phyloP scores from a whole-genome alignment of 2,113 vertebrate species.

The Ptilorrhoa leucosticta region DNA sequence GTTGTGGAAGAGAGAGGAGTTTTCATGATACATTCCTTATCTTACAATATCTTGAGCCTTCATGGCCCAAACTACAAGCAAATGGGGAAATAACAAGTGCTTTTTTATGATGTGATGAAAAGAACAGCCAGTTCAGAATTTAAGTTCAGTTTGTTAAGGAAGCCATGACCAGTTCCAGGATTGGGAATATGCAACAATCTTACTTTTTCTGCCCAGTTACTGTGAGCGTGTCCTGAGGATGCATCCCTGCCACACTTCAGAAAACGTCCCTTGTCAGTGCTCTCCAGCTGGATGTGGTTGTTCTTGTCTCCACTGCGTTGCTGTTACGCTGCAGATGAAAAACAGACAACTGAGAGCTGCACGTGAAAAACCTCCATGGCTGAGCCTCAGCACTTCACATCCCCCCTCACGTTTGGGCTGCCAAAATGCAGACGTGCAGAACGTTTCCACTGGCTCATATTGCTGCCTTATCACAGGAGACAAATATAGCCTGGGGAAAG shows the following conservation, averaged over 20 bases:
- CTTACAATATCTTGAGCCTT: neutral
- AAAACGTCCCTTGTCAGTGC: neutral
- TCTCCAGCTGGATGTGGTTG: neutral
- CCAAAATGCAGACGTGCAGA: conserved; percentile 13
- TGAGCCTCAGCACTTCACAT: neutral
- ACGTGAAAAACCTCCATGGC: neutral
- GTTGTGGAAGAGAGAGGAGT: neutral
- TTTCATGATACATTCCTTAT: neutral
- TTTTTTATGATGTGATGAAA: neutral
- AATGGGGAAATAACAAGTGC: neutral
- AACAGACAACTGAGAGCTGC: conserved; percentile 8
- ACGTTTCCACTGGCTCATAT: neutral
- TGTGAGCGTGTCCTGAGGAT: neutral
- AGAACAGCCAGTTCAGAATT: neutral
- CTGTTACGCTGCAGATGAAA: neutral
- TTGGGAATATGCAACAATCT: neutral
- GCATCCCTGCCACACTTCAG: neutral
- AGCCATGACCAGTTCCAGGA: neutral
- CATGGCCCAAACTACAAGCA: neutral
- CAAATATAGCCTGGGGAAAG: neutral
- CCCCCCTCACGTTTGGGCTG: neutral
- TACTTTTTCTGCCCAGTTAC: neutral
- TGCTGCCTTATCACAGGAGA: conserved; percentile 8
- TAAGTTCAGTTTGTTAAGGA: neutral
- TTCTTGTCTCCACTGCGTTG: neutral